Evolutionary conservation across 2,888 invertebrate genomes (phyloP), one percentile per base, ranked within the genome.

Genomic region (Cerastis rubricosa): DNA sequence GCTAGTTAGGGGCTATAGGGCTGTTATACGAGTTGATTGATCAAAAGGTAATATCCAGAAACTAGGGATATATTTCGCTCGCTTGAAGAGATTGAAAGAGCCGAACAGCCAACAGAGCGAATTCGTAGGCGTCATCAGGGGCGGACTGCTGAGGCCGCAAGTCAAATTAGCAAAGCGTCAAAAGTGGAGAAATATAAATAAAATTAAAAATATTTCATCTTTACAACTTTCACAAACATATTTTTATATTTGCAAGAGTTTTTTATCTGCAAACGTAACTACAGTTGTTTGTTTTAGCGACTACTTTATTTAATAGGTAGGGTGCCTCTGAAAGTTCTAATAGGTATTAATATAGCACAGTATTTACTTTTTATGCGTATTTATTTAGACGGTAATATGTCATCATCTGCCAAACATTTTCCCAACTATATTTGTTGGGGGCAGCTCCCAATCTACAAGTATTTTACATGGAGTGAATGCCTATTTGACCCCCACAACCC

Each of bases 231-330:
- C 43, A 22, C 22, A 8, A 22, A 22, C 22, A 29, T 59, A 59
- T 61, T 63, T 43, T 43, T 14, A 61, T 43, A 43, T 14, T 61
- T n/a, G 22, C 40, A 14, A 63, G 63, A n/a, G 63, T n/a, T 63
- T 40, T 12, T 63, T 63, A 40, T 22, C 63, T 22, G 40, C 40
- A 63, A n/a, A 63, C 40, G 40, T 63, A 22, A 63, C 63, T 40
- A 63, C 63, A 63, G 22, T 63, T 63, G 40, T 63, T 63, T 12
- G 63, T 63, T 35, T 70, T 6, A 70, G 29, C 0, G 17, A 63
- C 9, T 43, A 17, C 29, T 1, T 43, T 43, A 17, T 66, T 61
- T 35, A 35, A 29, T 4, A 19, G 9, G 19, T 17, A 9, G n/a
- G 3, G 6, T 40, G 54, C 25, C 0, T 69, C 43, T 61, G 12